Conservation (phyloP, 2,888 invertebrate genomes). For the Parapristionchus giblindavisi region DNA sequence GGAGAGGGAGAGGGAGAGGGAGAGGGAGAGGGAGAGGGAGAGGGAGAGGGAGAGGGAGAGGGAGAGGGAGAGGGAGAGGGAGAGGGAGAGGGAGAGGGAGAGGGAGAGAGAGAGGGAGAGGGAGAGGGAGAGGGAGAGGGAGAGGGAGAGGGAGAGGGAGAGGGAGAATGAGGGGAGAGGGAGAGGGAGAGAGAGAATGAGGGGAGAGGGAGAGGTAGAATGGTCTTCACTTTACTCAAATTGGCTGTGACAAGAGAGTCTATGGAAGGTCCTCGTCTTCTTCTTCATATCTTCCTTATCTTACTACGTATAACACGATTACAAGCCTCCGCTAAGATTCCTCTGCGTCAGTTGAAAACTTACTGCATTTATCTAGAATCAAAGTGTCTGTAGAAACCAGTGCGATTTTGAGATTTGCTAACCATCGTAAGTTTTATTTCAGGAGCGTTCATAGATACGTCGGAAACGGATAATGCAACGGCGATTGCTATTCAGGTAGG, state of each 20-base stretch:
- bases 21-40: conserved; percentile 9
- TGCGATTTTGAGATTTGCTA: too few species aligned
- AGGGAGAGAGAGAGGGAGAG: background rate
- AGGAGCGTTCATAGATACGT: conserved; percentile 51
- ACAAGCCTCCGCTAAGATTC: conserved; percentile 27
- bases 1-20: conserved; percentile 11
- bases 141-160: conserved; percentile 23
- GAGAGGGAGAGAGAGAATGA: background rate
- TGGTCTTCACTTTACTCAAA: background rate
- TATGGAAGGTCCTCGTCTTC: too few species aligned
- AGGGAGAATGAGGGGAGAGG: conserved; percentile 18
- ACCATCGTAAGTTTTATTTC: too few species aligned
- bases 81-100: conserved; percentile 22
- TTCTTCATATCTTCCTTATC: background rate
- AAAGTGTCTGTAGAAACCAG: too few species aligned
- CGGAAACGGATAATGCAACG: conserved; percentile 47
- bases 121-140: background rate
- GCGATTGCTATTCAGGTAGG: conserved; percentile 45
- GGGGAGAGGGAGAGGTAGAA: conserved; percentile 16
- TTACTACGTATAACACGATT: background rate
- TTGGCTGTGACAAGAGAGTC: background rate
- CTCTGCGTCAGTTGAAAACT: conserved; percentile 16
- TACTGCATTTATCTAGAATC: too few species aligned
- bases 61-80: conserved; percentile 24
- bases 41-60: conserved; percentile 30